Conservation (phyloP, 2,888 invertebrate species). For the Lysandra bellargus region DNA sequence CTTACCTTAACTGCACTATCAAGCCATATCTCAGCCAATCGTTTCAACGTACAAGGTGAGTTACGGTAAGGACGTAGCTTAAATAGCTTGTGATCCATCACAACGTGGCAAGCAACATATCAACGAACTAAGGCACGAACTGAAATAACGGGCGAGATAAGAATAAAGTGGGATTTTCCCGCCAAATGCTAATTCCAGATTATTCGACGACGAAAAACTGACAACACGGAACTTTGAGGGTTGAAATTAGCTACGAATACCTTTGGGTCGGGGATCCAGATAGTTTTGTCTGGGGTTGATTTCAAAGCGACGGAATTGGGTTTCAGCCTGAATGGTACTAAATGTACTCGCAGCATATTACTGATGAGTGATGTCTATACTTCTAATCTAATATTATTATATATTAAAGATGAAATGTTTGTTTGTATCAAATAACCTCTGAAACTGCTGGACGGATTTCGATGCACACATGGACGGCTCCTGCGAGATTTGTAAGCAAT, state of each 20-base stretch:
- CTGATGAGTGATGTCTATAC: neutral
- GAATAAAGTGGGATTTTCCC: slow-evolving; percentile 32
- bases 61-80: slow-evolving; percentile 22
- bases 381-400: neutral
- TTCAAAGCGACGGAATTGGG: neutral
- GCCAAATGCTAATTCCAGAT: slow-evolving; percentile 35
- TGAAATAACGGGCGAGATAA: slow-evolving; percentile 34
- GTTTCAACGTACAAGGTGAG: neutral
- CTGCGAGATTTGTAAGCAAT: no score
- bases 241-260: slow-evolving; percentile 19
- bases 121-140: slow-evolving; percentile 34
- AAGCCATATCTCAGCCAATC: neutral
- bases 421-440: no score
- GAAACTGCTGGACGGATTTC: no score
- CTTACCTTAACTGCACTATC: no score
- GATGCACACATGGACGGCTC: no score
- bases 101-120: slow-evolving; percentile 30
- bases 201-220: slow-evolving; percentile 33
- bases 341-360: neutral
- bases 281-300: neutral
- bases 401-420: no score
- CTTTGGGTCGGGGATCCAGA: neutral
- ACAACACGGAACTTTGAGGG: slow-evolving; percentile 16
- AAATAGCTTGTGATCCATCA: slow-evolving; percentile 33
- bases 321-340: neutral